Evolutionary conservation across 2,888 invertebrate species (phyloP).

Genomic region (Volucella bombylans): DNA sequence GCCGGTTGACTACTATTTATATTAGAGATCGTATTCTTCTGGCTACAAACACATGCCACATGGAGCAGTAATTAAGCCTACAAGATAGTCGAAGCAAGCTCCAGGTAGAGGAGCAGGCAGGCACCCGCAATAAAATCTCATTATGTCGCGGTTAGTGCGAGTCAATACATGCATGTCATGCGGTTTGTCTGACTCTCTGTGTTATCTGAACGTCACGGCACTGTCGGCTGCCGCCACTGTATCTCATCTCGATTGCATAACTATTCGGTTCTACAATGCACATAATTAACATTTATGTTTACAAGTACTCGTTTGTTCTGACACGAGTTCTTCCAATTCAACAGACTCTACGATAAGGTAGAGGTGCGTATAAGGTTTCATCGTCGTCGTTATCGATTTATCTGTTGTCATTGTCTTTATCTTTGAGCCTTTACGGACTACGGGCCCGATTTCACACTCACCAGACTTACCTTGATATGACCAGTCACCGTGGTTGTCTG

Average conservation of each 20-base stretch:
- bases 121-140: conserved; percentile 20
- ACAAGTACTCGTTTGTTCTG: conserved; percentile 33
- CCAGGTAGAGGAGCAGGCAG: too few species aligned
- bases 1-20: neutral
- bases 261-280: conserved; percentile 30
- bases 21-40: neutral
- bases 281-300: conserved; percentile 59
- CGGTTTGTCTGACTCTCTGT: conserved; percentile 37
- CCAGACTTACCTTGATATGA: conserved; percentile 12
- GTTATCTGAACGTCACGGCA: neutral
- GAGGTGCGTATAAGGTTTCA: conserved; percentile 35
- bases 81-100: too few species aligned
- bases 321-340: conserved; percentile 52
- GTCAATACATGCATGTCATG: neutral
- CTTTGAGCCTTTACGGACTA: neutral
- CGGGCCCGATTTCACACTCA: conserved; percentile 15
- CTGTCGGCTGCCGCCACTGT: neutral
- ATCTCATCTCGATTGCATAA: conserved; percentile 63
- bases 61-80: too few species aligned
- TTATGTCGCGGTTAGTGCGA: conserved; percentile 5
- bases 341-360: conserved; percentile 1
- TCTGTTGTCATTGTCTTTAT: too few species aligned
- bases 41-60: too few species aligned
- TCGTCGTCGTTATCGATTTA: neutral
- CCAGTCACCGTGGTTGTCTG: conserved; percentile 7